Conservation (phyloP, 2,797 vertebrate species). For the Dryobates pubescens region DNA sequence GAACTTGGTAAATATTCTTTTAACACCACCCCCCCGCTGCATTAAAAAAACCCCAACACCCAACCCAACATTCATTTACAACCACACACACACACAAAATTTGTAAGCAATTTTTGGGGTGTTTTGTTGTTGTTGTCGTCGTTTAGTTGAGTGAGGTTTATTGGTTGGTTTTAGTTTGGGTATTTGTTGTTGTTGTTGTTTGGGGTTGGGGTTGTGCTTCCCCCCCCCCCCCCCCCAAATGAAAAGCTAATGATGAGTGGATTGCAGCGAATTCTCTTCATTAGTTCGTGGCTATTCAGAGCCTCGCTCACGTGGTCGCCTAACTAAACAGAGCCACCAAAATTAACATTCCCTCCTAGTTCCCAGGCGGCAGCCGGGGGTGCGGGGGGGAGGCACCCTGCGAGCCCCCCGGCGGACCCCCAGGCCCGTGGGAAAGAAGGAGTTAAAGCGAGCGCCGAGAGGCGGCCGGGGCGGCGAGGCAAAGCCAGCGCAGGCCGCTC, state of each 20-base stretch:
- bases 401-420: background rate
- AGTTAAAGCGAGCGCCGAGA: conserved; percentile 19
- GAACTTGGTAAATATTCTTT: background rate
- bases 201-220: background rate
- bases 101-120: background rate
- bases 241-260: conserved; percentile 21
- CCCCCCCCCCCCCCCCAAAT: background rate
- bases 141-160: too few relatives aligned
- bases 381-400: background rate
- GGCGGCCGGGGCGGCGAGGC: background rate
- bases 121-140: too few relatives aligned
- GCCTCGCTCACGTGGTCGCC: conserved; percentile 12
- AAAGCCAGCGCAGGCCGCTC: background rate
- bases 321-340: background rate
- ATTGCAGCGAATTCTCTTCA: conserved; percentile 3
- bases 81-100: background rate
- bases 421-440: background rate
- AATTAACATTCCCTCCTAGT: conserved; percentile 38
- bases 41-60: background rate
- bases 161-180: too few relatives aligned
- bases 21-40: background rate
- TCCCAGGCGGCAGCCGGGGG: background rate
- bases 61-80: background rate
- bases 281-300: background rate
- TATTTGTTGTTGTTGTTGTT: too few relatives aligned